Conservation (phyloP, 2,888 invertebrate genomes). For the Pristionchus mayeri region DNA sequence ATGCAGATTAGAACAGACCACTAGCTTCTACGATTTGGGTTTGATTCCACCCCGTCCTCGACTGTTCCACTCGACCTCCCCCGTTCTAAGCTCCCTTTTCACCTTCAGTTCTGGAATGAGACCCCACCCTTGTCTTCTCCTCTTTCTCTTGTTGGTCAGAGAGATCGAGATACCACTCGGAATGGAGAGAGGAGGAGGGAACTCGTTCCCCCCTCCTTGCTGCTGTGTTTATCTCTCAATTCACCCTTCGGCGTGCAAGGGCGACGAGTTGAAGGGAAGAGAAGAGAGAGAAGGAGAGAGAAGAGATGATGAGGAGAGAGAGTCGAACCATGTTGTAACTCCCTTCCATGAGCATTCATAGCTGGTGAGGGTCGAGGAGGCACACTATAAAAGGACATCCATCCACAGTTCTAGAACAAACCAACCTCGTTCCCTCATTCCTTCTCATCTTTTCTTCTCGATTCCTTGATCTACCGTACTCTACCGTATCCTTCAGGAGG, state of each 20-base stretch:
- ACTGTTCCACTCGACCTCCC: neutral
- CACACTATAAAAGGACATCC: neutral
- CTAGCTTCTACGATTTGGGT: no score
- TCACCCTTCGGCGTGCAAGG: constrained; percentile 3
- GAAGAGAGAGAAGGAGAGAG: constrained; percentile 11
- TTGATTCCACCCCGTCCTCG: neutral
- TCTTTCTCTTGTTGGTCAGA: neutral
- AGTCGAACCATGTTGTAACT: neutral
- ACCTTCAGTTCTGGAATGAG: constrained; percentile 2
- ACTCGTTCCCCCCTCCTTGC: neutral
- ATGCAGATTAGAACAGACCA: no score
- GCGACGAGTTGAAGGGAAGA: neutral
- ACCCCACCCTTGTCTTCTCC: neutral
- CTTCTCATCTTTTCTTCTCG: neutral
- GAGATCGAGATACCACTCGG: neutral
- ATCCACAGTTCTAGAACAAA: neutral
- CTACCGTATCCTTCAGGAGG: constrained; percentile 3
- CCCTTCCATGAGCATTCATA: neutral
- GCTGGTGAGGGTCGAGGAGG: neutral
- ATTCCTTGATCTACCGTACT: neutral
- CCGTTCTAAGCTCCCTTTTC: constrained; percentile 29
- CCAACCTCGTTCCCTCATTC: neutral
- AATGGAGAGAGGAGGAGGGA: neutral
- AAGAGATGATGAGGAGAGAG: neutral
- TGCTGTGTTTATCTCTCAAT: constrained; percentile 22